phyloP scores from a whole-genome alignment of 2,797 vertebrate species.

The Setipinna tenuifilis region DNA sequence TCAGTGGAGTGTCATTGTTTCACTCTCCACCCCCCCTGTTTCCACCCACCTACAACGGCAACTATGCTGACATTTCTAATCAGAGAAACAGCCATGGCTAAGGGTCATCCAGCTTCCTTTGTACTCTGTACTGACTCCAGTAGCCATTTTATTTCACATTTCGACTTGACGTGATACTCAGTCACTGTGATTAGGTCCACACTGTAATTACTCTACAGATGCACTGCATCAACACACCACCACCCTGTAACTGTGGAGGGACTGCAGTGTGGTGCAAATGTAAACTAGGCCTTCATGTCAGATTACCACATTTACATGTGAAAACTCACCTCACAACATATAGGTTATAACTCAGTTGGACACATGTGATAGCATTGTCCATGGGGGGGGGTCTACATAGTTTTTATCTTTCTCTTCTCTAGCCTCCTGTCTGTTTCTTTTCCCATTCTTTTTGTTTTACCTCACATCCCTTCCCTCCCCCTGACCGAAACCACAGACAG shows the following conservation, averaged over 20 bases:
- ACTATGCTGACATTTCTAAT: conserved; percentile 56
- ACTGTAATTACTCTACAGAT: background rate
- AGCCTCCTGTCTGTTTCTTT: background rate
- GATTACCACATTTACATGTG: too few species aligned
- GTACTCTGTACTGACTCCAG: background rate
- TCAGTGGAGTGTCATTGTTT: conserved; percentile 49
- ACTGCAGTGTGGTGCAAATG: background rate
- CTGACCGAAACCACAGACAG: background rate
- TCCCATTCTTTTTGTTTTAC: background rate
- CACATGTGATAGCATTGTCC: too few species aligned
- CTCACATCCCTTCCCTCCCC: background rate
- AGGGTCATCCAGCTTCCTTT: background rate
- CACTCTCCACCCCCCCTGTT: conserved; percentile 24
- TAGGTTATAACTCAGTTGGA: too few species aligned
- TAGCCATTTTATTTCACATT: background rate
- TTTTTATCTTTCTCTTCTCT: background rate
- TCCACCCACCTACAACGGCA: conserved; percentile 42
- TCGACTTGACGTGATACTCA: too few species aligned
- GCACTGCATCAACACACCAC: background rate
- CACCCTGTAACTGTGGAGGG: background rate
- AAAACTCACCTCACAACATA: too few species aligned
- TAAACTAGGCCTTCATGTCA: background rate
- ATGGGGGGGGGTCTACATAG: too few species aligned
- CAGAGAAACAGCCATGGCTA: background rate
- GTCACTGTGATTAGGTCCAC: too few species aligned